phyloP scores from a whole-genome alignment of 2,797 vertebrate genomes.

The Valencia hispanica region DNA sequence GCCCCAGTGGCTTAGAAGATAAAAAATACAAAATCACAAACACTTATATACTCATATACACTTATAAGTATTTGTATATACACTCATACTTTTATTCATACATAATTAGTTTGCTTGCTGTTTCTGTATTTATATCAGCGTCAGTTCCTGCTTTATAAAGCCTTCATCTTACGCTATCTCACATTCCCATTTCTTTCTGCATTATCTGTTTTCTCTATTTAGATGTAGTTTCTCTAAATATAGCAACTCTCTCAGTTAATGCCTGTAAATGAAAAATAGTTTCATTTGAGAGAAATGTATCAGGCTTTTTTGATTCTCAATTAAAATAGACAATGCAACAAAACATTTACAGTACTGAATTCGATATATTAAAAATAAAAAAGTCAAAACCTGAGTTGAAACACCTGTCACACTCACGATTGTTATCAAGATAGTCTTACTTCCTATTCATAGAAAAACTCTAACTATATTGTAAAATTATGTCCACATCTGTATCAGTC shows the following conservation, averaged over 20 bases:
- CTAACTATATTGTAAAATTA: not conserved
- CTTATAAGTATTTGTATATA: too few relatives aligned
- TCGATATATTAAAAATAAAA: not conserved
- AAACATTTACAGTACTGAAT: not conserved
- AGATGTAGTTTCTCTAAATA: not conserved
- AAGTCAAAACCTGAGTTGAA: not conserved
- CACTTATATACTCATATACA: too few relatives aligned
- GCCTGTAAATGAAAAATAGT: not conserved
- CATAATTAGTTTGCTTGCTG: not conserved
- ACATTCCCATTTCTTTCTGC: not conserved
- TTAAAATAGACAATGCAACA: not conserved
- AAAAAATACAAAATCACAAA: not conserved
- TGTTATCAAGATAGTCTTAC: not conserved
- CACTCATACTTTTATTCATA: not conserved
- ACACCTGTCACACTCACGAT: not conserved
- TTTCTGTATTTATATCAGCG: not conserved
- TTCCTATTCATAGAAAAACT: not conserved
- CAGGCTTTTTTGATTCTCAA: not conserved
- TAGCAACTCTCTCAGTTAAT: not conserved
- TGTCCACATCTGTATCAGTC: not conserved
- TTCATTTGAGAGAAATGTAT: not conserved
- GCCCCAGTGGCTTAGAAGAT: constrained; percentile 4
- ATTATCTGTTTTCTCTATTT: not conserved
- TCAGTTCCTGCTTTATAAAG: not conserved
- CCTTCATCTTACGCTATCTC: not conserved